Evolutionary conservation across 2,113 vertebrate genomes (phyloP).

Genomic region (Mastomys coucha): DNA sequence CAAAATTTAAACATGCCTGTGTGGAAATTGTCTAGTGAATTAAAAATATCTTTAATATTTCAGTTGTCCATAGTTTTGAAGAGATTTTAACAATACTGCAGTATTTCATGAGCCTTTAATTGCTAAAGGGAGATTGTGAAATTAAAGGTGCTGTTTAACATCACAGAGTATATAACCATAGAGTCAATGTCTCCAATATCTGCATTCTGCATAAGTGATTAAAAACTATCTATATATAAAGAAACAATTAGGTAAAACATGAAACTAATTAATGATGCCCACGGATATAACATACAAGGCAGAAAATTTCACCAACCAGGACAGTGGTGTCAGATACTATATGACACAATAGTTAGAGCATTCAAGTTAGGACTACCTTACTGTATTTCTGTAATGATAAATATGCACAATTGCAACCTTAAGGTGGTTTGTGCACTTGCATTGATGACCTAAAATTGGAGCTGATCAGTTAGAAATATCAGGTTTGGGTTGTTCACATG

Average conservation of each 20-base stretch:
- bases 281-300: neutral
- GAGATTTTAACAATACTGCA: neutral
- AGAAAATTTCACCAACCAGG: neutral
- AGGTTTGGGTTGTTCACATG: neutral
- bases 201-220: neutral
- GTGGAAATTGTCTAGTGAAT: neutral
- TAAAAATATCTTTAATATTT: constrained; percentile 5
- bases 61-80: neutral
- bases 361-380: neutral
- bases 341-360: neutral
- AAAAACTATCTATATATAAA: neutral
- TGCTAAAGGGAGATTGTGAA: neutral
- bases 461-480: neutral
- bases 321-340: neutral
- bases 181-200: neutral
- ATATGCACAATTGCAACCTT: neutral
- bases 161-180: neutral
- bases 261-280: neutral
- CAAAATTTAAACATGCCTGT: neutral
- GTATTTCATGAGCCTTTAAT: neutral
- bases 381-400: neutral
- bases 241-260: neutral
- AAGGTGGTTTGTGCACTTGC: neutral
- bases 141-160: neutral
- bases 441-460: neutral